phyloP scores from a whole-genome alignment of 2,888 invertebrate genomes.

The Polydrusus pterygomalis region DNA sequence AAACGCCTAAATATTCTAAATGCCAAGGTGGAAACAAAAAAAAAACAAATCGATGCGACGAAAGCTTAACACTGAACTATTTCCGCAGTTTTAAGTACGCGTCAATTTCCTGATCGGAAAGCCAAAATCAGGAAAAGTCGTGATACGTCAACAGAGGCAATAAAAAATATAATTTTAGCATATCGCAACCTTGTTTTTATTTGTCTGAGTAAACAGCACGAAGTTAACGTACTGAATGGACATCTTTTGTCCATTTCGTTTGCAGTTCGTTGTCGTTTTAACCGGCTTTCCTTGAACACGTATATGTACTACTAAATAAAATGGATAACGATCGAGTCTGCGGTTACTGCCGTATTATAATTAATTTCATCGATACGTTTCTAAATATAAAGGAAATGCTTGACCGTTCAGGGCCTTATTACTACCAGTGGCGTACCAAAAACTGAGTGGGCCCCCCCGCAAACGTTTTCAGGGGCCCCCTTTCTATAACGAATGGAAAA shows the following conservation, averaged over 20 bases:
- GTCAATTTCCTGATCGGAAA: slow-evolving; percentile 14
- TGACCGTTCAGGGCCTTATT: neutral
- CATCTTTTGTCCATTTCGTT: slow-evolving; percentile 24
- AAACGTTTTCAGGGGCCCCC: no score
- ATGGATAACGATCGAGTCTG: slow-evolving; percentile 17
- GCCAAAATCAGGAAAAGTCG: slow-evolving; percentile 27
- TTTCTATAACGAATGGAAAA: no score
- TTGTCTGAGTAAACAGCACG: slow-evolving; percentile 15
- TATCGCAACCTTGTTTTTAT: slow-evolving; percentile 21
- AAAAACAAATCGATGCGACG: slow-evolving; percentile 15
- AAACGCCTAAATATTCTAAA: neutral
- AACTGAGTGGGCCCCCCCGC: no score
- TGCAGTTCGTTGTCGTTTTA: slow-evolving; percentile 26
- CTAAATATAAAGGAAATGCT: slow-evolving; percentile 13
- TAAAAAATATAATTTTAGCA: slow-evolving; percentile 24
- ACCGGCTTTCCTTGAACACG: slow-evolving; percentile 27
- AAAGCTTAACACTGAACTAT: slow-evolving; percentile 23
- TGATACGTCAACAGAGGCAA: neutral
- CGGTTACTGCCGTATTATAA: slow-evolving; percentile 23
- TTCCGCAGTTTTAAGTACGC: slow-evolving; percentile 24
- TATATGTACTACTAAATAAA: slow-evolving; percentile 11
- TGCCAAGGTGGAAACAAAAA: slow-evolving; percentile 6
- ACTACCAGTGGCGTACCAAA: no score
- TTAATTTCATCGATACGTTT: slow-evolving; percentile 12
- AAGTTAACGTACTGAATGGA: slow-evolving; percentile 17